Base-by-base conservation (phyloP, 2,888 invertebrate genomes). In the Diogma glabrata region DNA sequence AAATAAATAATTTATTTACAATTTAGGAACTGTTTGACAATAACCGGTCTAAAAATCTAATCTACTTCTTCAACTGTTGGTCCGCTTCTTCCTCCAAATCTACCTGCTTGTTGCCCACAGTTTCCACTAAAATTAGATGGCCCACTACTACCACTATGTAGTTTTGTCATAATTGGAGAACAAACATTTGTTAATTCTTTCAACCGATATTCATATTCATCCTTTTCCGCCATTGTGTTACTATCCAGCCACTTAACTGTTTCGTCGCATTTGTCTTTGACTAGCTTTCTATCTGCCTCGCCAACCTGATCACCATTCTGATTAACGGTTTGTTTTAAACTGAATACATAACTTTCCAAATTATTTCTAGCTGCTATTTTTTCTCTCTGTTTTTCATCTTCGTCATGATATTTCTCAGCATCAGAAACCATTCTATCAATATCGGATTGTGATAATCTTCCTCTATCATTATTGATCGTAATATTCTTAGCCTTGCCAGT, bases 391-490 rank as follows among this genome's bases (percentile, higher is more conserved):
- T 75, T 75, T 50, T 80, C 78, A 59, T 85, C 84, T 59, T 84
- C 82, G 36, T 79, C 81, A 47, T 75, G 75, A 67, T 81, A 84
- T 43, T 68, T 72, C 61, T 84, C 84, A 0, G 84, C 84, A 57
- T 84, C 84, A 1, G 75, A 65, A 46, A 84, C 67, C 84, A 84
- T 86, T 51, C 80, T 71, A 55, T 87, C 85, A 56, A 87, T 87
- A 61, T 89, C 88, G 8, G 81, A 81, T 63, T 87, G 85, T 16
- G 85, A 84, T 47, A 89, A 71, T 6, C 88, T 75, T 0, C 87
- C 87, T 62, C 82, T 85, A 71, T 89, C 86, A 69, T 88, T 89
- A 64, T 84, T 84, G 56, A 89, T 90, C 43, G 82, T 83, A 55
- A 89, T 87, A 63, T 82, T 82, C 66, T 81, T 84, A 54, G 77